Evolutionary conservation across 35 echinoderm and acorn worm genomes (phyloP).

Genomic region (Heliocidaris erythrogramma): DNA sequence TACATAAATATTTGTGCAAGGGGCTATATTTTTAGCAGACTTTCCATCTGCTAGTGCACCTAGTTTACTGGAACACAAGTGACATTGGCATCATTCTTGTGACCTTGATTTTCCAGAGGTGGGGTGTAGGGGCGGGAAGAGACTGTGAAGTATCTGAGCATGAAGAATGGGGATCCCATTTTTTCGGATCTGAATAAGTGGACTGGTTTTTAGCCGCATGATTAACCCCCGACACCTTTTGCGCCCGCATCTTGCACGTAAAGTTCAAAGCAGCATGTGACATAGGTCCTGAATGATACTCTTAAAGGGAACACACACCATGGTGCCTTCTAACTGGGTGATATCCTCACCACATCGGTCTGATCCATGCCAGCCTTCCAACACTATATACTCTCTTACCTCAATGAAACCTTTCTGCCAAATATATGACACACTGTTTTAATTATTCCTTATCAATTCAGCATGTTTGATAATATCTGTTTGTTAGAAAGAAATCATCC

Average conservation of each 20-base stretch:
- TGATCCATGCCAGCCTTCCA: neutral
- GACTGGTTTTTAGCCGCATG: neutral
- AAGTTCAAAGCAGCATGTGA: neutral
- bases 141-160: neutral
- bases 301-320: slow-evolving; percentile 1
- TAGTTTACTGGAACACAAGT: neutral
- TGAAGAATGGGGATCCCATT: neutral
- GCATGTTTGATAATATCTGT: no score
- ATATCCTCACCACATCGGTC: neutral
- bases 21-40: neutral
- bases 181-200: neutral
- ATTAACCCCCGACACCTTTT: neutral
- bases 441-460: no score
- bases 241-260: neutral
- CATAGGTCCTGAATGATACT: neutral
- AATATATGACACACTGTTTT: no score
- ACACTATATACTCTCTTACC: neutral
- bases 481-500: no score
- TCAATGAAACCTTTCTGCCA: neutral
- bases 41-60: neutral
- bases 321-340: neutral
- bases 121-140: neutral
- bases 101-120: neutral
- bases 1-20: neutral
- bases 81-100: neutral